Evolutionary conservation across 2,888 invertebrate genomes (phyloP), one percentile per base, ranked within the genome.

Genomic region (Selenia dentaria): DNA sequence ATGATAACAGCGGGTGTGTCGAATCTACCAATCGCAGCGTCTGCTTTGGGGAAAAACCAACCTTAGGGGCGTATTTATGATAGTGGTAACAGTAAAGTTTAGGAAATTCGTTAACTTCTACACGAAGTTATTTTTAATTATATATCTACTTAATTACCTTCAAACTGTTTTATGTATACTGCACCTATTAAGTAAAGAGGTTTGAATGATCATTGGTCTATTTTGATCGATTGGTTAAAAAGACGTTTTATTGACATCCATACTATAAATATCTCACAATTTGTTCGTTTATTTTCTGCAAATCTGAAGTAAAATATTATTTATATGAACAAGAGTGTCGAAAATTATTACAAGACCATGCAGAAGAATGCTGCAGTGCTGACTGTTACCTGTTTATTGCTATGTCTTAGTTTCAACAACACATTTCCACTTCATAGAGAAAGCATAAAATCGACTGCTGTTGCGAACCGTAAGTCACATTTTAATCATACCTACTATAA

Each of bases 361-460:
- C 68, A 66, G 16, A 73, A 64, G 51, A 73, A 73, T 59, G 65
- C 68, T 1, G 67, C 68, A 6, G 54, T 74, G 41, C 53, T 83
- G 20, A 67, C 72, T 3, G 56, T 72, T 1, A 54, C 70, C 5
- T 79, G 72, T 52, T 54, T 83, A n/a, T 51, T 85, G 25, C 47
- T 84, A 28, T 81, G 79, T 39, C 62, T 85, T 6, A 71, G 75
- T 18, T 74, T 81, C 14, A 83, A 84, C 60, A 85, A 74, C 46
- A 87, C 86, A 2, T 80, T 85, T 51, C 80, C 86, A 6, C 60
- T 83, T 22, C 74, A 75, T 11, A 71, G 74, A 51, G 67, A 70
- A 9, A 59, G 36, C 25, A 53, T 51, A n/a, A 63, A 61, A n/a
- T 6, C 31, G 3, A 31, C 5, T 35, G 11, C 13, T 29, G 3